Conservation (phyloP, 2,113 vertebrate genomes). For the Vicugna pacos region DNA sequence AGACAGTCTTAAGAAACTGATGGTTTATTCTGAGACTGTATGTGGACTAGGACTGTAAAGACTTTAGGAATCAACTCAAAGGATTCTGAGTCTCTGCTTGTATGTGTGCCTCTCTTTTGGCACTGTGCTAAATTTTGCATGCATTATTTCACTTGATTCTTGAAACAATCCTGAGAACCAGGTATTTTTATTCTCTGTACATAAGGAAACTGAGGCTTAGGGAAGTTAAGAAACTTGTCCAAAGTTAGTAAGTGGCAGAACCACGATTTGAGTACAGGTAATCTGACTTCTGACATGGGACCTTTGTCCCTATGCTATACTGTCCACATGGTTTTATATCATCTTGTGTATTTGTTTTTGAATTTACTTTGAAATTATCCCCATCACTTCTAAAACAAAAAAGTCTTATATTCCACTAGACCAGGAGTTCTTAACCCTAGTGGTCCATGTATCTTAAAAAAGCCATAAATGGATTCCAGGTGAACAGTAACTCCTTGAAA, state of each 20-base stretch:
- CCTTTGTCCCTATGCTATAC: neutral
- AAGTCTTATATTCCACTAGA: neutral
- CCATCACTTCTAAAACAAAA: neutral
- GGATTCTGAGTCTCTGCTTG: neutral
- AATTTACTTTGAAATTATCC: neutral
- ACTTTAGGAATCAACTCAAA: neutral
- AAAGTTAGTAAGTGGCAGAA: neutral
- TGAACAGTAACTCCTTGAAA: constrained; percentile 7
- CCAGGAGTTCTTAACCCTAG: neutral
- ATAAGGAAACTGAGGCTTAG: neutral
- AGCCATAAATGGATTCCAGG: neutral
- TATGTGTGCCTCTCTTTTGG: neutral
- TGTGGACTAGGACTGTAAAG: neutral
- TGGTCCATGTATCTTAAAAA: constrained; percentile 1
- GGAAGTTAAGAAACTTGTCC: neutral
- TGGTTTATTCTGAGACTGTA: neutral
- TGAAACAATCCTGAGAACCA: neutral
- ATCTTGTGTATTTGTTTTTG: neutral
- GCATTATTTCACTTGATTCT: constrained; percentile 48
- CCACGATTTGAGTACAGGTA: neutral
- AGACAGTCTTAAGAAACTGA: neutral
- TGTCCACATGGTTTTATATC: neutral
- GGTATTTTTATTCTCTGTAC: neutral
- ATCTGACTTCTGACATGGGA: neutral
- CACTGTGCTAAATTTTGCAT: neutral